These are phyloP conservation scores for Pocota personata DNA, from an alignment of 2,888 invertebrate genomes.

Conservation along the genomic window DNA sequence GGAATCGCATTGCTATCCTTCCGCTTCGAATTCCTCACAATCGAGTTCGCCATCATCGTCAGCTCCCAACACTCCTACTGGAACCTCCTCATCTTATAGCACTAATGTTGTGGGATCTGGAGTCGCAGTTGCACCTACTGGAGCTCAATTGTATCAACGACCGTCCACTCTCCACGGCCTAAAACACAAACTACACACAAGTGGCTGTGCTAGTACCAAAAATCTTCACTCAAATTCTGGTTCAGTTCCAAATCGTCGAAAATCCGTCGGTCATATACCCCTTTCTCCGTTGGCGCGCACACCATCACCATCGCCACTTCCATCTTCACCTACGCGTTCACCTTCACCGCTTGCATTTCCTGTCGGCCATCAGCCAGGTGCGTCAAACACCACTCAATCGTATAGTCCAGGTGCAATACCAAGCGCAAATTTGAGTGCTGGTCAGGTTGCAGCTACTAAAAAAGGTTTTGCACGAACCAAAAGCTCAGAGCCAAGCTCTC, in stretches of 20 bases:
- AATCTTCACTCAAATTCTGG: slow-evolving; percentile 80
- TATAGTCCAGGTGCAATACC: slow-evolving; percentile 87
- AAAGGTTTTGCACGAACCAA: slow-evolving; percentile 90
- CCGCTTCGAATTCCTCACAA: slow-evolving; percentile 85
- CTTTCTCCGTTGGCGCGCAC: slow-evolving; percentile 97
- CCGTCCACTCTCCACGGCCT: slow-evolving; percentile 97
- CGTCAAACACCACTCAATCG: slow-evolving; percentile 90
- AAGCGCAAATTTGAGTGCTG: slow-evolving; percentile 53
- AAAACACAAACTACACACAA: slow-evolving; percentile 93
- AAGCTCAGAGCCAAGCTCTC: slow-evolving; percentile 95
- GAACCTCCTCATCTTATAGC: slow-evolving; percentile 41
- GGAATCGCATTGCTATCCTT: slow-evolving; percentile 85
- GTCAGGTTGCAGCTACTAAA: slow-evolving; percentile 81
- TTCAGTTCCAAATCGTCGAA: slow-evolving; percentile 90
- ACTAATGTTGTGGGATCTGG: slow-evolving; percentile 75
- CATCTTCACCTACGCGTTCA: slow-evolving; percentile 91
- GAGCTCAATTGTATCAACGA: slow-evolving; percentile 87
- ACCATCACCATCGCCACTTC: slow-evolving; percentile 95
- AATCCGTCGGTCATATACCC: slow-evolving; percentile 97
- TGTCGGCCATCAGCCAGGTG: slow-evolving; percentile 89
- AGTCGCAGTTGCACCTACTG: slow-evolving; percentile 77
- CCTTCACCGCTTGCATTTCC: slow-evolving; percentile 93
- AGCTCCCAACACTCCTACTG: slow-evolving; percentile 83
- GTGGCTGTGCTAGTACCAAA: slow-evolving; percentile 79
- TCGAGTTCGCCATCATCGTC: slow-evolving; percentile 85